phyloP scores from a whole-genome alignment of 2,888 invertebrate species.

The Synanthedon andrenaeformis region DNA sequence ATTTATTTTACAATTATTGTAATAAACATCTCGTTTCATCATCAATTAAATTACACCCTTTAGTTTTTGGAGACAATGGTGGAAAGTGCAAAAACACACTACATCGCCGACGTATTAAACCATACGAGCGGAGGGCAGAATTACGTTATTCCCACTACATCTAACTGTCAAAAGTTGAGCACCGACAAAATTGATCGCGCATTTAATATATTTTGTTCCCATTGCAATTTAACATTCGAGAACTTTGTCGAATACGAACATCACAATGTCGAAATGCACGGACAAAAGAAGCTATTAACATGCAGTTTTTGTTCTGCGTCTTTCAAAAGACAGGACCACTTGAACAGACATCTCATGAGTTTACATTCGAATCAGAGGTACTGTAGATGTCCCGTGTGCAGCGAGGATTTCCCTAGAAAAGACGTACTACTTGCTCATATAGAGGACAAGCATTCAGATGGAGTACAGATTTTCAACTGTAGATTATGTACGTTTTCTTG shows the following conservation, averaged over 20 bases:
- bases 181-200: background rate
- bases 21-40: too few relatives aligned
- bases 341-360: constrained; percentile 33
- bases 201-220: constrained; percentile 8
- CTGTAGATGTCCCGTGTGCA: constrained; percentile 29
- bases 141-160: too few relatives aligned
- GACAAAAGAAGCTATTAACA: constrained; percentile 16
- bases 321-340: constrained; percentile 32
- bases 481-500: constrained; percentile 25
- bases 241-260: constrained; percentile 21
- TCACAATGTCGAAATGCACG: constrained; percentile 28
- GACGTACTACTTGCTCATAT: constrained; percentile 29
- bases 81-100: background rate
- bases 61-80: too few relatives aligned
- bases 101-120: too few relatives aligned
- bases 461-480: constrained; percentile 21
- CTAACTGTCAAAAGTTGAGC: background rate
- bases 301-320: constrained; percentile 26
- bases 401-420: constrained; percentile 22
- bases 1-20: too few relatives aligned
- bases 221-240: constrained; percentile 26
- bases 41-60: too few relatives aligned
- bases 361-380: constrained; percentile 20
- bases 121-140: too few relatives aligned
- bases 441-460: constrained; percentile 20